Conservation (phyloP, 2,888 invertebrate species). For the Dryomyza anilis region DNA sequence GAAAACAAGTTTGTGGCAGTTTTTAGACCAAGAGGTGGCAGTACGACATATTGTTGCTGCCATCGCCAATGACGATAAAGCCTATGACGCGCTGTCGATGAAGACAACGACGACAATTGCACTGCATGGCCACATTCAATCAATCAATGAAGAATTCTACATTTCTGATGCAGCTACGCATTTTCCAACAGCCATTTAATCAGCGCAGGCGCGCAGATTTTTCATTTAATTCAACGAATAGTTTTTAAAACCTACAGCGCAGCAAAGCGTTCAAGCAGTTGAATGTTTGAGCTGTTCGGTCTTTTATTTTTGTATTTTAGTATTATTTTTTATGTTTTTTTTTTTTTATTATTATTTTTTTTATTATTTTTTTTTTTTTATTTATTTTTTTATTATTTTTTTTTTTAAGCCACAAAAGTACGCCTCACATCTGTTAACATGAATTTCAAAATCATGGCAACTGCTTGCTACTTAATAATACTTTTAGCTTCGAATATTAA, state of each 20-base stretch:
- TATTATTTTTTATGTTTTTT: too few species aligned
- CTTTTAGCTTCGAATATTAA: not conserved
- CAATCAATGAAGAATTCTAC: slow-evolving; percentile 1
- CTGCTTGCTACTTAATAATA: not conserved
- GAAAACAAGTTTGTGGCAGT: not conserved
- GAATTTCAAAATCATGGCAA: not conserved
- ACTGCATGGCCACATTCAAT: slow-evolving; percentile 14
- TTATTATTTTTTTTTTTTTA: not conserved
- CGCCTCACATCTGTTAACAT: not conserved
- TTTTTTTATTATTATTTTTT: not conserved
- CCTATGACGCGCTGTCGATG: not conserved
- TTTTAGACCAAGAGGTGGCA: too few species aligned
- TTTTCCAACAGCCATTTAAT: not conserved
- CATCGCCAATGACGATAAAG: not conserved
- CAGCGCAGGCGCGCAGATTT: not conserved
- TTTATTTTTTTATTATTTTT: not conserved
- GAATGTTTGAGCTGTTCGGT: not conserved
- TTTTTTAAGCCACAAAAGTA: too few species aligned
- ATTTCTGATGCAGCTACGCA: not conserved
- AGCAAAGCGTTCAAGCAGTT: not conserved
- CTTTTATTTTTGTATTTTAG: too few species aligned
- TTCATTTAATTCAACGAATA: too few species aligned
- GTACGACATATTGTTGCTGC: too few species aligned
- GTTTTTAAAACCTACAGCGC: too few species aligned
- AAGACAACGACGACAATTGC: not conserved